phyloP scores from a whole-genome alignment of 2,888 invertebrate genomes.

The Lasiommata megera region DNA sequence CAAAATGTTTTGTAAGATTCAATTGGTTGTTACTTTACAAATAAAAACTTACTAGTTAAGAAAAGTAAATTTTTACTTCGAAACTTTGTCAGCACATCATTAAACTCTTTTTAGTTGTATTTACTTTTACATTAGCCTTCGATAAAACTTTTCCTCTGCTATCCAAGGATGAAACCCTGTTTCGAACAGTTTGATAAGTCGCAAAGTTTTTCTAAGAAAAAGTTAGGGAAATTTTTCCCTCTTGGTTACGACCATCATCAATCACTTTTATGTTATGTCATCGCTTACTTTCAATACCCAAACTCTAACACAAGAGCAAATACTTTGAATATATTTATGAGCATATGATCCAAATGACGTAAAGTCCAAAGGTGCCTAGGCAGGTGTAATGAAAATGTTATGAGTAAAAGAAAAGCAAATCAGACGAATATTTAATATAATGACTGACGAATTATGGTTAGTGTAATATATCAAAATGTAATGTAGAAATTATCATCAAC shows the following conservation, averaged over 20 bases:
- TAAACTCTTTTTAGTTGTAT: constrained; percentile 3
- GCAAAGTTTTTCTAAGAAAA: constrained; percentile 51
- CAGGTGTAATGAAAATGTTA: too few species aligned
- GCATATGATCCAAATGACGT: too few species aligned
- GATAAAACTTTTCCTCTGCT: constrained; percentile 43
- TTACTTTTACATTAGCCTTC: constrained; percentile 18
- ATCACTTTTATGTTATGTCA: constrained; percentile 48
- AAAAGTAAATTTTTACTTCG: too few species aligned
- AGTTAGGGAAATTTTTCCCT: constrained; percentile 45
- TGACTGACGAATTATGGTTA: too few species aligned
- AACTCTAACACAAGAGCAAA: constrained; percentile 12
- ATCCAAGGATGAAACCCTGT: constrained; percentile 46
- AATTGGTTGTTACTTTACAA: too few species aligned
- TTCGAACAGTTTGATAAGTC: constrained; percentile 59
- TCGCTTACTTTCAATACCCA: constrained; percentile 20
- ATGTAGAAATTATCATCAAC: too few species aligned
- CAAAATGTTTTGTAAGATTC: too few species aligned
- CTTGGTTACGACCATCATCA: constrained; percentile 53
- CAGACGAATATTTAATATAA: too few species aligned
- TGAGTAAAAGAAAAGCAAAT: too few species aligned
- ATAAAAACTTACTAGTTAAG: too few species aligned
- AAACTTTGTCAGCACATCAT: not conserved
- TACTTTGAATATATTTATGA: not conserved
- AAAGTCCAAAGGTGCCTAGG: too few species aligned
- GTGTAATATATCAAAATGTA: too few species aligned